Conservation (phyloP, 2,888 invertebrate genomes). For the Rhingia rostrata region DNA sequence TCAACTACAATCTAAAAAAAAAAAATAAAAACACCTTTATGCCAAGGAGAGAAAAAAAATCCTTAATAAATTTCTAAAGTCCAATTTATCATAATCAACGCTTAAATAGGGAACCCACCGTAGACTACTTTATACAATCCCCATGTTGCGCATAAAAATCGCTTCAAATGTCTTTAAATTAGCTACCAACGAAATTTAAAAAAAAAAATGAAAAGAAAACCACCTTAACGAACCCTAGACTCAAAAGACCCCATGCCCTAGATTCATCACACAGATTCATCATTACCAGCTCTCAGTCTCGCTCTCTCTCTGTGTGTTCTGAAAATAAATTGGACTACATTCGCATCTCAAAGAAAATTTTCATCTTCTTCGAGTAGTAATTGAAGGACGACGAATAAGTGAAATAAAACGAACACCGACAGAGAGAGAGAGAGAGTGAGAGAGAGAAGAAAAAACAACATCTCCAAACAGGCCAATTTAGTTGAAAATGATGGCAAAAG, state of each 20-base stretch:
- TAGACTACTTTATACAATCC: not conserved
- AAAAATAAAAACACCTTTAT: no score
- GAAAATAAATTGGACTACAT: conserved; percentile 56
- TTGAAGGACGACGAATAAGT: conserved; percentile 46
- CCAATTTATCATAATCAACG: no score
- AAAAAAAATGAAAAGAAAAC: conserved; percentile 12
- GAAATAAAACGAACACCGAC: not conserved
- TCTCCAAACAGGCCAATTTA: conserved; percentile 55
- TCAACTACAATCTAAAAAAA: no score
- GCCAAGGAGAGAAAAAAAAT: no score
- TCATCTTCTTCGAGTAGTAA: conserved; percentile 23
- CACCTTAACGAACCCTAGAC: conserved; percentile 59
- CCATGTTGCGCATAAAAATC: conserved; percentile 40
- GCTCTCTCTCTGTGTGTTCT: not conserved
- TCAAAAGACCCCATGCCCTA: conserved; percentile 51
- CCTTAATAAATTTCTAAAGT: no score
- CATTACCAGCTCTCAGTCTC: conserved; percentile 51
- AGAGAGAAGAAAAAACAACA: conserved; percentile 10
- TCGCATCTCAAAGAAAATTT: conserved; percentile 50
- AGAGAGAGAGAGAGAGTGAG: not conserved
- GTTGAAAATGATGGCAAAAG: conserved; percentile 57
- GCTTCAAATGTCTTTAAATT: conserved; percentile 50
- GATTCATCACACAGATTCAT: conserved; percentile 57
- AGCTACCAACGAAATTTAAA: conserved; percentile 12
- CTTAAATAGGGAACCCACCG: not conserved